Conservation (phyloP, 2,888 invertebrate genomes). For the Rotaria sp. region DNA sequence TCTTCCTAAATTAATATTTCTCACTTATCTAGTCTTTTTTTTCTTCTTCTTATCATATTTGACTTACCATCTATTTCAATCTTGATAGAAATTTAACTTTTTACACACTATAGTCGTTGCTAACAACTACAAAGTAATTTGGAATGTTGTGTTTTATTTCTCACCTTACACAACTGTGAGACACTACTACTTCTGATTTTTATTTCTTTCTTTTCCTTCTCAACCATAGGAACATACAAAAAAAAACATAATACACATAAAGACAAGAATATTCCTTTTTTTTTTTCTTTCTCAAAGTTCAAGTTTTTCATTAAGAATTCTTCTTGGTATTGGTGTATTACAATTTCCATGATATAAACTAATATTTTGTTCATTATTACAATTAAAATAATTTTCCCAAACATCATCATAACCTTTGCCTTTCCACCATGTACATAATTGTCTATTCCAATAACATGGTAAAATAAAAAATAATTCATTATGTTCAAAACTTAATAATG, state of each 20-base stretch:
- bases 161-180: neutral
- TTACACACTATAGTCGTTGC: neutral
- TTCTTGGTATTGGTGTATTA: conserved; percentile 50
- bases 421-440: conserved; percentile 74
- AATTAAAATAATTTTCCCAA: conserved; percentile 67
- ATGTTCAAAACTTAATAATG: conserved; percentile 66
- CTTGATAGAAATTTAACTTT: neutral
- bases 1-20: neutral
- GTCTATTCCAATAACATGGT: conserved; percentile 73
- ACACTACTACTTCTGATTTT: neutral
- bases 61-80: neutral
- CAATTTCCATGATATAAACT: conserved; percentile 54
- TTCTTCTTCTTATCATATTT: neutral
- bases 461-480: conserved; percentile 67
- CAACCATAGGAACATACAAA: neutral
- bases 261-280: neutral
- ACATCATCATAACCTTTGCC: conserved; percentile 68
- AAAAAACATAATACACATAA: neutral
- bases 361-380: conserved; percentile 52
- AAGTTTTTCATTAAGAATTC: conserved; percentile 14
- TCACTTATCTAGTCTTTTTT: neutral
- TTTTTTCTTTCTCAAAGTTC: neutral
- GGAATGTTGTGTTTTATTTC: neutral
- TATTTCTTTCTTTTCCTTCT: neutral
- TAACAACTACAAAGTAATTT: neutral